Conservation (phyloP, 2,888 invertebrate species). For the Himalopsyche anomala region DNA sequence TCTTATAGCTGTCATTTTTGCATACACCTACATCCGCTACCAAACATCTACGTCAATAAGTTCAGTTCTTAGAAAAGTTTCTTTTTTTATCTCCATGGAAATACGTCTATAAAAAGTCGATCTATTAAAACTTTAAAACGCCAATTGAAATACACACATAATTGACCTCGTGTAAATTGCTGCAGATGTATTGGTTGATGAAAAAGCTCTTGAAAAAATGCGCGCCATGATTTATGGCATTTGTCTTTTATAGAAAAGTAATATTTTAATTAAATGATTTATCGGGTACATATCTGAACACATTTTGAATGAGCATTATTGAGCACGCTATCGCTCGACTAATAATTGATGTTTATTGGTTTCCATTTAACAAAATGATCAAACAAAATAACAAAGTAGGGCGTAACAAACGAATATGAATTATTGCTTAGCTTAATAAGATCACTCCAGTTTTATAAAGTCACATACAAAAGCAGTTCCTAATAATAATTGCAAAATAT, state of each 20-base stretch:
- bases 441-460: no score
- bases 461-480: no score
- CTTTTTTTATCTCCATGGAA: neutral
- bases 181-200: neutral
- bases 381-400: neutral
- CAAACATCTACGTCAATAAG: neutral
- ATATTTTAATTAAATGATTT: conserved; percentile 38
- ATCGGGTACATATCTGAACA: neutral
- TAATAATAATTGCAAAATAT: no score
- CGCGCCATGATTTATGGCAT: neutral
- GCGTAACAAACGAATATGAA: neutral
- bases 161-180: neutral
- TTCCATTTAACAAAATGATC: conserved; percentile 22
- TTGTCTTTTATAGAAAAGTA: neutral
- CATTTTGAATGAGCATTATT: conserved; percentile 7
- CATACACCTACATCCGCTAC: no score
- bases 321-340: neutral
- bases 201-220: conserved; percentile 36
- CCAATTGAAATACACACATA: conserved; percentile 1
- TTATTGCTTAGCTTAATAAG: no score
- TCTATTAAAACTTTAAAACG: neutral
- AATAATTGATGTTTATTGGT: conserved; percentile 34
- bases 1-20: no score
- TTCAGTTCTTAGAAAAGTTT: neutral
- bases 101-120: conserved; percentile 16